These are phyloP conservation scores for Brachionus angularis DNA, from an alignment of 1,140 invertebrate species.

Conservation along the genomic window DNA sequence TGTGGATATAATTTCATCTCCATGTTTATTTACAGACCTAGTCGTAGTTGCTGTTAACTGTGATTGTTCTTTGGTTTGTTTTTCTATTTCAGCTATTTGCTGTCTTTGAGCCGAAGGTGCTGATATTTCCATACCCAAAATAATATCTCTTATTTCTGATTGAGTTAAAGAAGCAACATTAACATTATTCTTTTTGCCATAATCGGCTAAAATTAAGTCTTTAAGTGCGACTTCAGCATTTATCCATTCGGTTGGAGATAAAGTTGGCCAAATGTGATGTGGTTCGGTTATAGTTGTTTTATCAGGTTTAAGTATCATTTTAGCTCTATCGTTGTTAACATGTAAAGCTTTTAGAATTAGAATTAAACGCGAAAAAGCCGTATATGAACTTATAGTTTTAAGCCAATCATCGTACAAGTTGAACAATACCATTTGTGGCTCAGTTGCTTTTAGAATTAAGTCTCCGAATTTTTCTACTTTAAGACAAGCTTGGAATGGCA, in stretches of 20 bases:
- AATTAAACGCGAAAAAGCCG: conserved; percentile 92
- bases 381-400: conserved; percentile 65
- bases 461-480: conserved; percentile 99
- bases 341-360: conserved; percentile 91
- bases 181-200: conserved; percentile 99
- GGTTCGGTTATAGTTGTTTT: conserved; percentile 97
- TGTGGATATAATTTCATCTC: conserved; percentile 97
- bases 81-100: conserved; percentile 99
- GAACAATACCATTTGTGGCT: conserved; percentile 99
- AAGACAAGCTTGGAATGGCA: conserved; percentile 97
- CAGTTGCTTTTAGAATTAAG: conserved; percentile 95
- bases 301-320: conserved; percentile 95
- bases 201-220: conserved; percentile 95
- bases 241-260: conserved; percentile 98
- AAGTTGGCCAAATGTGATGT: conserved; percentile 98
- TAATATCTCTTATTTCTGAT: conserved; percentile 97
- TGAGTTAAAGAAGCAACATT: conserved; percentile 97
- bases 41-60: conserved; percentile 96
- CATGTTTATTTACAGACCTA: conserved; percentile 95
- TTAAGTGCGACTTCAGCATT: conserved; percentile 92
- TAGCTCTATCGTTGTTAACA: conserved; percentile 97
- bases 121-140: conserved; percentile 98
- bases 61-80: conserved; percentile 89
- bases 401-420: conserved; percentile 99
- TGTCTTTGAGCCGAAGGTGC: conserved; percentile 96